Evolutionary conservation across 2,888 invertebrate species (phyloP).

Genomic region (Diarsia rubi): DNA sequence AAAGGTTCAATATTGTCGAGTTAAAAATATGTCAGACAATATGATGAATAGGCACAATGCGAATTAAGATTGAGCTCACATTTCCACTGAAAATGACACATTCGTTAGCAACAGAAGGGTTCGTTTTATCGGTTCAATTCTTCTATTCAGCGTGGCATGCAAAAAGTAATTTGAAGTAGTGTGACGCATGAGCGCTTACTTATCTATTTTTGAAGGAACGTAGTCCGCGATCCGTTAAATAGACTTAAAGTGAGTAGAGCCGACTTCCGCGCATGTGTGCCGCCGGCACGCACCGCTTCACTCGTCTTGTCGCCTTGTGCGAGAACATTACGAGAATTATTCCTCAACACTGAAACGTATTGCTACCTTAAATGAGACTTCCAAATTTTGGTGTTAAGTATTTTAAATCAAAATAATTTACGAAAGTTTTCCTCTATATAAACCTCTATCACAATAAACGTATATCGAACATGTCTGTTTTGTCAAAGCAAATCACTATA

Average conservation of each 20-base stretch:
- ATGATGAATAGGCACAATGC: constrained; percentile 75
- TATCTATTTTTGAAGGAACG: constrained; percentile 87
- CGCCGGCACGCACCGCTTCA: constrained; percentile 82
- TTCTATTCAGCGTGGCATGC: constrained; percentile 86
- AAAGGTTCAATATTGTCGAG: constrained; percentile 39
- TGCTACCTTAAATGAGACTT: constrained; percentile 51
- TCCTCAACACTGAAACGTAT: constrained; percentile 69
- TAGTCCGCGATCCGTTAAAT: constrained; percentile 87
- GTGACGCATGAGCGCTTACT: constrained; percentile 84
- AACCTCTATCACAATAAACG: neutral
- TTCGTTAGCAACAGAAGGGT: constrained; percentile 85
- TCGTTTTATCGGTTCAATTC: constrained; percentile 87
- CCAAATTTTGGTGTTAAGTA: constrained; percentile 15
- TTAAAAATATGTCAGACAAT: constrained; percentile 64
- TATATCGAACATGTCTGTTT: constrained; percentile 12
- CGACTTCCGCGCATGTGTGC: constrained; percentile 87
- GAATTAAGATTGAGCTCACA: constrained; percentile 81
- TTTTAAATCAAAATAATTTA: neutral
- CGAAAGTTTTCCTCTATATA: neutral
- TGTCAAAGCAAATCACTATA: constrained; percentile 26
- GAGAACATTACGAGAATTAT: constrained; percentile 79
- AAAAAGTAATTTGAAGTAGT: constrained; percentile 89
- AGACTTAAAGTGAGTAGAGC: constrained; percentile 84
- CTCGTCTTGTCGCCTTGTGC: constrained; percentile 76
- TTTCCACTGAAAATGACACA: constrained; percentile 86